A percentile compares a stretch with the other conserved stretches of the same genome.
These are phyloP conservation scores for Lasioglossum villosulum DNA, from an alignment of 2,888 invertebrate genomes.

Conservation along the genomic window DNA sequence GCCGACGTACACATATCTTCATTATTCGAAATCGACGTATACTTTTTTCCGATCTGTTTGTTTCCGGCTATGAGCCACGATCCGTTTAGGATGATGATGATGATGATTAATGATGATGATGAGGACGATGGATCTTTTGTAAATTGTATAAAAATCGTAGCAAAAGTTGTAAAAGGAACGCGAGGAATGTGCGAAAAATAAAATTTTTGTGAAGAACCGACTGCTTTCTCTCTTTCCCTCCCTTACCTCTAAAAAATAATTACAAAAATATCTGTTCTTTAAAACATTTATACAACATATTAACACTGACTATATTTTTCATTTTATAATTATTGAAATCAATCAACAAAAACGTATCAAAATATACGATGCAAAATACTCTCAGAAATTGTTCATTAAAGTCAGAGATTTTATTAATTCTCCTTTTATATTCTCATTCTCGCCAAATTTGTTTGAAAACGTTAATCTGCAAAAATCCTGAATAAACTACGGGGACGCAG, in stretches of 20 bases:
- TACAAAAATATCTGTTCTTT: neutral
- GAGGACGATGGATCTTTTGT: constrained; percentile 39
- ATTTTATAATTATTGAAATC: too few species aligned
- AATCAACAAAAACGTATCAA: neutral
- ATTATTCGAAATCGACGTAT: constrained; percentile 3
- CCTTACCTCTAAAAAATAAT: neutral
- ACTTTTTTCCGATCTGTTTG: constrained; percentile 12
- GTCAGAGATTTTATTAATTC: too few species aligned
- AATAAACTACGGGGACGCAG: neutral
- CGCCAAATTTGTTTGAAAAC: neutral
- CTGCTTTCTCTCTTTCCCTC: neutral
- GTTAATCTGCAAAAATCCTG: neutral
- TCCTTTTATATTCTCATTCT: too few species aligned
- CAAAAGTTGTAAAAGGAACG: constrained; percentile 49
- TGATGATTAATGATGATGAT: neutral
- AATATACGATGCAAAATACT: too few species aligned
- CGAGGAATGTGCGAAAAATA: constrained; percentile 53
- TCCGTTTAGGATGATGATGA: neutral
- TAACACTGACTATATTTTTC: too few species aligned
- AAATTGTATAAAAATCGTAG: constrained; percentile 56
- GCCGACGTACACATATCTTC: constrained; percentile 3
- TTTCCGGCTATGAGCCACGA: neutral
- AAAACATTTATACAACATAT: too few species aligned
- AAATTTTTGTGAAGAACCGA: constrained; percentile 56
- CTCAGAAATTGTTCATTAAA: too few species aligned